Conservation (phyloP, 1,140 invertebrate species). For the Saccostrea cuccullata region DNA sequence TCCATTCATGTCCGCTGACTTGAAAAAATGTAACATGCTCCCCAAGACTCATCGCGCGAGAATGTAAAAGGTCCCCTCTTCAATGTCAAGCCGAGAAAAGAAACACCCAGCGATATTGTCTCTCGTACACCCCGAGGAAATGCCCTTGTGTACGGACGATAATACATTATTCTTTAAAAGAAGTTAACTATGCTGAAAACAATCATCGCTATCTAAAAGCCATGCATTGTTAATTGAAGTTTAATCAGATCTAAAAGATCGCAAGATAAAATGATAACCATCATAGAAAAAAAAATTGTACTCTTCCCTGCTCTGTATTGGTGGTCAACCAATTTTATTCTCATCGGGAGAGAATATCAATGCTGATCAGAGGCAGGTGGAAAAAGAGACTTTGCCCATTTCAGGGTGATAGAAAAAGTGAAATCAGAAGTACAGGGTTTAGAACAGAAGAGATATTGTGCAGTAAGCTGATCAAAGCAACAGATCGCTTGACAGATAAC, state of each 20-base stretch:
- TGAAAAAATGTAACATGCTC: neutral
- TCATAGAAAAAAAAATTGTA: neutral
- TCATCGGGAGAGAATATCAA: neutral
- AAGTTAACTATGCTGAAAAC: constrained; percentile 34
- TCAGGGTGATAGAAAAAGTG: neutral
- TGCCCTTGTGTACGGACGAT: neutral
- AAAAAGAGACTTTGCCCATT: constrained; percentile 9
- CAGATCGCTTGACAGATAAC: neutral
- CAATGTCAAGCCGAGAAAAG: constrained; percentile 13
- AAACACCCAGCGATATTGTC: neutral
- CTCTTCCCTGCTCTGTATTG: neutral
- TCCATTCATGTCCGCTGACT: constrained; percentile 30
- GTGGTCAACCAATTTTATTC: neutral
- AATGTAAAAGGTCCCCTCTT: constrained; percentile 17
- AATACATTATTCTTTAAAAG: constrained; percentile 12
- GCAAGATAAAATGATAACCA: neutral
- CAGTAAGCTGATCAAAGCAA: neutral
- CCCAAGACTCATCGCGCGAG: neutral
- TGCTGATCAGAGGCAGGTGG: neutral
- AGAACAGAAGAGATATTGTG: neutral
- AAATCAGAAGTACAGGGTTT: constrained; percentile 1
- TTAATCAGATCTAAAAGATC: neutral
- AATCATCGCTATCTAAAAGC: constrained; percentile 7
- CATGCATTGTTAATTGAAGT: constrained; percentile 19
- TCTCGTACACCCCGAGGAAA: neutral